A percentile compares a stretch with the other conserved stretches of the same genome.
Evolutionary conservation across 2,888 invertebrate genomes (phyloP).

Genomic region (Cosmopolites sordidus): DNA sequence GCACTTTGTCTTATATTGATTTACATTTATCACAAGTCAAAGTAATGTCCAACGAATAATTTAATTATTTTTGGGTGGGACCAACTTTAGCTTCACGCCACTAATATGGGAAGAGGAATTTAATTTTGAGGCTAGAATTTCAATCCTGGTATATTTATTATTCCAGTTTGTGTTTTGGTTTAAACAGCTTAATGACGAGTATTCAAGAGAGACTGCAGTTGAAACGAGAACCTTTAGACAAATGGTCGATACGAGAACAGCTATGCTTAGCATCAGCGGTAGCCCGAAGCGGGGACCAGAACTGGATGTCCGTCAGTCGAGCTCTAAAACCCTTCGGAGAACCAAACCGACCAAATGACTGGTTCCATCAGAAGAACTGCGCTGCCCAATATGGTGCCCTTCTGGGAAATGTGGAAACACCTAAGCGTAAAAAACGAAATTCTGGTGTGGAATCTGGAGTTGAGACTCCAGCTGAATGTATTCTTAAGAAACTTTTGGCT

Average conservation of each 20-base stretch:
- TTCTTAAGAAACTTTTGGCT: slow-evolving; percentile 70
- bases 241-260: slow-evolving; percentile 82
- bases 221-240: slow-evolving; percentile 71
- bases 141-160: neutral
- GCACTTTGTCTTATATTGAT: too few species aligned
- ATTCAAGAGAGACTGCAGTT: slow-evolving; percentile 50
- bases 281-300: slow-evolving; percentile 79
- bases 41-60: too few species aligned
- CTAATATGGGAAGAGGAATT: too few species aligned
- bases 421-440: slow-evolving; percentile 77
- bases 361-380: slow-evolving; percentile 89
- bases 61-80: too few species aligned
- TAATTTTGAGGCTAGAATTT: too few species aligned
- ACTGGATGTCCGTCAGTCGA: slow-evolving; percentile 86
- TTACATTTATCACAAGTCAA: too few species aligned
- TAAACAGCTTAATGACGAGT: slow-evolving; percentile 38
- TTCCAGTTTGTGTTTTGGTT: neutral
- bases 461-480: slow-evolving; percentile 74
- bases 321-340: slow-evolving; percentile 74
- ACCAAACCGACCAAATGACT: slow-evolving; percentile 70
- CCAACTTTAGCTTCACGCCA: too few species aligned
- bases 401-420: slow-evolving; percentile 76
- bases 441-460: slow-evolving; percentile 54
- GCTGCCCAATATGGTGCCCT: slow-evolving; percentile 83
- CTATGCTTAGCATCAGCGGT: slow-evolving; percentile 84